Evolutionary conservation across 2,113 vertebrate species (phyloP), one percentile per base, ranked within the genome.

Genomic region (Alethe castanea): DNA sequence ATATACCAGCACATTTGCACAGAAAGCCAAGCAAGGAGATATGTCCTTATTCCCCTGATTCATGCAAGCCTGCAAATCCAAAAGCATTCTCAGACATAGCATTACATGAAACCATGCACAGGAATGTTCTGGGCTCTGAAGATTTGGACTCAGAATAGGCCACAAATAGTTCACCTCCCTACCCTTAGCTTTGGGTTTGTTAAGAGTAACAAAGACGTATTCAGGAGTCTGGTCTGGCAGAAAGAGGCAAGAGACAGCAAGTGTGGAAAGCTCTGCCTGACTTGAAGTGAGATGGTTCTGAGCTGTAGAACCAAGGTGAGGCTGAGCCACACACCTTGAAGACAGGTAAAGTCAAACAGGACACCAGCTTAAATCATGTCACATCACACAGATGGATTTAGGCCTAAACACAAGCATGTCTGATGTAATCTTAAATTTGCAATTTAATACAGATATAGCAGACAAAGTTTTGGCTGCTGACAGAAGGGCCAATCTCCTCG

Each of bases 161-260:
- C 25, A 80, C 0, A 0, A 44, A 52, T 1, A 53, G 19, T 12
- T 12, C 8, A 50, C 12, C 26, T n/a, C 29, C 16, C 38, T 36
- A 50, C 10, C 3, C 28, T 15, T 36, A 62, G 53, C 6, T 66
- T 36, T 45, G 36, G 3, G 11, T 38, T 57, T 56, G 28, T 65
- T 86, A 38, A 81, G 8, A 74, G 12, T 29, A 77, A 52, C 4
- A 65, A 65, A 80, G 12, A n/a, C 36, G 7, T 44, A 31, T 31
- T 52, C 54, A n/a, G 36, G 24, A 73, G 12, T 24, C 12, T 2
- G 5, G 22, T n/a, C 19, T 17, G n/a, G 29, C 15, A 83, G 29
- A 69, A 69, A 12, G 1, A 70, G 17, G 13, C 11, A 74, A 36
- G 9, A 61, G 19, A 33, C 8, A 86, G 25, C 36, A 81, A 48